These are phyloP conservation scores for Crotalus viridis DNA, from an alignment of 2,113 vertebrate genomes.

Conservation along the genomic window DNA sequence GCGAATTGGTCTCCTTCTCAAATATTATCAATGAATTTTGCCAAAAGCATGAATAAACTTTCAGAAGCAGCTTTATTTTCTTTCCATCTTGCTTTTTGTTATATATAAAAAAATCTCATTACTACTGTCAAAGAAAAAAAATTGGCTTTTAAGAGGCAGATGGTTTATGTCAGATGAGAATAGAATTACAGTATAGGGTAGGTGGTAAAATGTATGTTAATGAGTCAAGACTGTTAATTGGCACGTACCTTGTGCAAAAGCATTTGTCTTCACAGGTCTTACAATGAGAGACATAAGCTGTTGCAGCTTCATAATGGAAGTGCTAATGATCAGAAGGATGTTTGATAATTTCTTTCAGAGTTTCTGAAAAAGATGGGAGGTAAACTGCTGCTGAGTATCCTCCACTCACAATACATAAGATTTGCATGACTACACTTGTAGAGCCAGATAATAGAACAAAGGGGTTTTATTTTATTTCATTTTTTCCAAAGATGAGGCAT, in stretches of 20 bases:
- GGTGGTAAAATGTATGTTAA: slow-evolving; percentile 12
- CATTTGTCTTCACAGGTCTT: background rate
- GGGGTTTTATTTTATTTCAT: background rate
- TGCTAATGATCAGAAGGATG: background rate
- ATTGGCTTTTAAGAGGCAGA: background rate
- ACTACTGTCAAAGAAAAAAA: background rate
- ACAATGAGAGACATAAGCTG: background rate
- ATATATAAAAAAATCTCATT: background rate
- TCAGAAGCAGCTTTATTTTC: background rate
- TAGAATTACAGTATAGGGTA: background rate
- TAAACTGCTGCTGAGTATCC: background rate
- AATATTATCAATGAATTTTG: background rate
- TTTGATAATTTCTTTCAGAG: background rate
- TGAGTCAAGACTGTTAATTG: slow-evolving; percentile 6
- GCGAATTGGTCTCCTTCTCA: background rate
- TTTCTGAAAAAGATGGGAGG: background rate
- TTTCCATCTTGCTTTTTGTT: background rate
- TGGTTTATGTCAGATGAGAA: slow-evolving; percentile 1
- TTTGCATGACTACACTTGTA: background rate
- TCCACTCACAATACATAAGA: background rate
- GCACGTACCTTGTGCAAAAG: background rate
- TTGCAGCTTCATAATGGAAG: background rate
- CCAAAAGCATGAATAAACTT: background rate
- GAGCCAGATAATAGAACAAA: background rate
- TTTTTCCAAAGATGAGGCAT: background rate